Evolutionary conservation across 2,113 vertebrate genomes (phyloP).

Genomic region (Ondatra zibethicus): DNA sequence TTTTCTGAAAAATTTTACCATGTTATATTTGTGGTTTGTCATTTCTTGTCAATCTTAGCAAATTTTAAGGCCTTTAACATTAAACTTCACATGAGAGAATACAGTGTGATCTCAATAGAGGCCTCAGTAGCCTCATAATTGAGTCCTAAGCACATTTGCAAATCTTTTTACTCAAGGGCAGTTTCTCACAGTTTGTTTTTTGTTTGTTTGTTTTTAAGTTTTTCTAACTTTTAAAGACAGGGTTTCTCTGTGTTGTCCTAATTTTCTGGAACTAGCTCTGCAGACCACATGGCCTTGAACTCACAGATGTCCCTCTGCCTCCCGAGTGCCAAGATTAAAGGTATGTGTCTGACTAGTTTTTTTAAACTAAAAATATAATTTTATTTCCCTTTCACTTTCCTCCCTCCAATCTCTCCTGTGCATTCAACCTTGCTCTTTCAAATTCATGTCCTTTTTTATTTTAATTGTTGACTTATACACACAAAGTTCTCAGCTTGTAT

Average conservation of each 20-base stretch:
- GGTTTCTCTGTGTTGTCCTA: background rate
- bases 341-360: background rate
- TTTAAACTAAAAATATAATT: background rate
- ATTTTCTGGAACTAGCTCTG: background rate
- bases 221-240: background rate
- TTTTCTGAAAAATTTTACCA: background rate
- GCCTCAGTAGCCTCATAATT: background rate
- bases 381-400: background rate
- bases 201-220: background rate
- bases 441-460: background rate
- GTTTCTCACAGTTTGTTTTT: background rate
- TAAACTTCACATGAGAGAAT: background rate
- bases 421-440: background rate
- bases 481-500: background rate
- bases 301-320: background rate
- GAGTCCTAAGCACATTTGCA: background rate
- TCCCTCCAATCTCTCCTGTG: background rate
- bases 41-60: slow-evolving; percentile 15
- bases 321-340: background rate
- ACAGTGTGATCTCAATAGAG: background rate
- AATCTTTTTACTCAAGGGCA: background rate
- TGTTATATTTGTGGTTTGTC: background rate
- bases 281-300: background rate
- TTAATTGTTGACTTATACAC: background rate
- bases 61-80: background rate